These are phyloP conservation scores for Macrochelys suwanniensis DNA, from an alignment of 2,797 vertebrate genomes.

Conservation along the genomic window DNA sequence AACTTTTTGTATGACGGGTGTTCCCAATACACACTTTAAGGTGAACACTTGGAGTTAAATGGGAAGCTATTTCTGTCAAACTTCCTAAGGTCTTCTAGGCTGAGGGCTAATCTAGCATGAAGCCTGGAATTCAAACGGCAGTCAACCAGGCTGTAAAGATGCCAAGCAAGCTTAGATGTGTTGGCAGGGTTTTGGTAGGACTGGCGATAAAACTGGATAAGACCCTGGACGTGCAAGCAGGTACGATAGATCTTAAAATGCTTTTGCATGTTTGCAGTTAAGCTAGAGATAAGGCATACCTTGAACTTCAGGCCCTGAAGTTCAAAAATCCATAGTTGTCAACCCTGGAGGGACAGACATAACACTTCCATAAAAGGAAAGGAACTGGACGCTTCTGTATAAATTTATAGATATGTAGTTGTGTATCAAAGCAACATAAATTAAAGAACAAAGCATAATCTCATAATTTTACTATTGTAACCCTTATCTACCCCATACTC, in stretches of 20 bases:
- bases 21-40: neutral
- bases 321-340: neutral
- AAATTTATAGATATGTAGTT: neutral
- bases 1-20: no score
- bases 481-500: neutral
- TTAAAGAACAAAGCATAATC: neutral
- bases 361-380: neutral
- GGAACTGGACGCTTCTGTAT: neutral
- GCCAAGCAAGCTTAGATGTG: neutral
- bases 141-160: neutral
- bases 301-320: neutral
- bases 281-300: neutral
- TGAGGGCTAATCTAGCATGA: neutral
- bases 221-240: neutral
- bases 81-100: neutral
- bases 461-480: neutral
- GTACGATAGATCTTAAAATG: neutral
- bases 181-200: neutral
- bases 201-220: neutral
- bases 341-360: neutral
- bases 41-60: neutral
- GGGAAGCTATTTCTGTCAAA: neutral
- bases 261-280: neutral
- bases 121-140: neutral
- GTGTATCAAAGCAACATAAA: neutral